Evolutionary conservation across 2,113 vertebrate species (phyloP), one percentile per base, ranked within the genome.

Genomic region (Cyphomyrus plagiostoma): DNA sequence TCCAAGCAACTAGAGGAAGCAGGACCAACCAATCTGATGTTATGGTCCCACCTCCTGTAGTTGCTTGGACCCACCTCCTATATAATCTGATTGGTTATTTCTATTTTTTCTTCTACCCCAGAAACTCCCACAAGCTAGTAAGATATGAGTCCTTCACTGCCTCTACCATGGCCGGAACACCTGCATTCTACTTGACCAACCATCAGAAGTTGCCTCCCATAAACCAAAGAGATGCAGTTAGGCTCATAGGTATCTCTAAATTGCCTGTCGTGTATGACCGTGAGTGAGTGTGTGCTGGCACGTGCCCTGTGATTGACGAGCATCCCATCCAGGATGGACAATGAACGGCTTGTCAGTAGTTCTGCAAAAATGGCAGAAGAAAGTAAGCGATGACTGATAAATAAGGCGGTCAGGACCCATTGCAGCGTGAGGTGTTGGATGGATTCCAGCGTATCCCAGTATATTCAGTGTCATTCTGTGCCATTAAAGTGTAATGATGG

Each of bases 401-500:
- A 74, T 35, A 74, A 15, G 30, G 70, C 30, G 35, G 30, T 30
- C 4, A 4, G 35, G 82, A 53, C 50, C 52, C 80, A 74, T 46
- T 49, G 49, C 26, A 58, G 30, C 21, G 85, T 52, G 48, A 88
- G 87, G 53, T 42, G 88, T 87, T 48, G 8, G 0, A 0, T 83
- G 89, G 56, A 45, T 50, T 91, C 90, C 90, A 91, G 90, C 91
- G 84, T 87, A 88, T 50, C 19, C 84, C 82, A 82, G 50, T 50
- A 70, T 86, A 66, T 58, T 86, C 50, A 35, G 3, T 58, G 42
- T 70, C 53, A 91, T 91, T 35, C 84, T 15, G 52, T 74, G 8
- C 48, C 48, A 42, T 94, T 96, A 98, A 88, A 97, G 94, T 2
- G 97, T 96, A 23, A 96, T 97, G 90, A 97, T 96, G n/a, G 95